phyloP scores from a whole-genome alignment of 2,797 vertebrate species.

The Orestias chungarensis region DNA sequence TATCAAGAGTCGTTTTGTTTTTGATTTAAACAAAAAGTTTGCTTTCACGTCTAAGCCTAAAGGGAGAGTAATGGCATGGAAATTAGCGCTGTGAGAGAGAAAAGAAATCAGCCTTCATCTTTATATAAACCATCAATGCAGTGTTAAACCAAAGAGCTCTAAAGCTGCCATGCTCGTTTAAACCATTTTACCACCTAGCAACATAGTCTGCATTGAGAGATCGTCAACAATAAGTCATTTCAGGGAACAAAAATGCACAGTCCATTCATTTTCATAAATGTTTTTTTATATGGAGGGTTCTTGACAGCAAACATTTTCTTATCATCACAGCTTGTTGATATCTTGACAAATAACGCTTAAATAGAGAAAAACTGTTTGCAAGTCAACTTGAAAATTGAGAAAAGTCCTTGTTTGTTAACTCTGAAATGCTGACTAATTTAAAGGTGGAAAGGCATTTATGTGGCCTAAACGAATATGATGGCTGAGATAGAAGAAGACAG shows the following conservation, averaged over 20 bases:
- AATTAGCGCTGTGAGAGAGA: background rate
- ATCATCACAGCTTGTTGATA: background rate
- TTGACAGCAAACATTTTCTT: background rate
- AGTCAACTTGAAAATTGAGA: slow-evolving; percentile 41
- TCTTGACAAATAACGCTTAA: background rate
- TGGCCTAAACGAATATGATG: slow-evolving; percentile 26
- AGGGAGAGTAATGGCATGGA: background rate
- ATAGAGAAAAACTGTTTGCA: background rate
- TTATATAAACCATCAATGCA: background rate
- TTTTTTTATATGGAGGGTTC: too few species aligned
- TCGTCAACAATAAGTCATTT: background rate
- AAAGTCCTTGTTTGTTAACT: slow-evolving; percentile 27
- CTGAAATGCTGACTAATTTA: slow-evolving; percentile 47
- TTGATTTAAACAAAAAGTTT: background rate
- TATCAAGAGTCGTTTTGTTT: background rate
- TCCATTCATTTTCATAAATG: too few species aligned
- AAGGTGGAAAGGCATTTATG: slow-evolving; percentile 29
- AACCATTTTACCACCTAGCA: background rate
- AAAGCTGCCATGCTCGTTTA: background rate
- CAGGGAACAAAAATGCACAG: background rate
- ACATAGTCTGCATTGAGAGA: background rate
- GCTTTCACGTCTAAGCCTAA: background rate
- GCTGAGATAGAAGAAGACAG: slow-evolving; percentile 30
- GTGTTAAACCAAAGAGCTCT: background rate
- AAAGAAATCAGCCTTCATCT: background rate